Evolutionary conservation across 1,140 invertebrate genomes (phyloP), one percentile per base, ranked within the genome.

Genomic region (Caenorhabditis briggsae): DNA sequence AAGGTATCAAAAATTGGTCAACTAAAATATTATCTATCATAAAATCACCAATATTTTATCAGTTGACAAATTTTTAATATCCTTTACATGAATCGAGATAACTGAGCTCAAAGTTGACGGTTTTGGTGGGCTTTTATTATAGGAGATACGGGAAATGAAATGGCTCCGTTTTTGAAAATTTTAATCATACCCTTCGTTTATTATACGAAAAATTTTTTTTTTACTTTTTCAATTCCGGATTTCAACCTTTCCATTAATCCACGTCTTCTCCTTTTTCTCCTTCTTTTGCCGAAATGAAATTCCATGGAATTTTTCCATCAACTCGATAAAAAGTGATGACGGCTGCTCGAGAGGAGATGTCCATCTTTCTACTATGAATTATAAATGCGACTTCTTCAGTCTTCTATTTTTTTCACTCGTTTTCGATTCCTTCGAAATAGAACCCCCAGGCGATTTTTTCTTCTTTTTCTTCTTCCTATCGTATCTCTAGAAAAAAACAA

Each of bases 241-340:
- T 11, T 65, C 25, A 11, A 65, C n/a, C 20, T 18, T 53, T 48
- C 9, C 9, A 33, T 11, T 46, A 33, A 70, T 46, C 33, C 16
- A 65, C n/a, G 16, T 48, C 64, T 43, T 70, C 59, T 48, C 23
- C 70, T 43, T 78, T 16, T 50, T n/a, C 9, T 23, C 59, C 6
- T 23, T 23, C 14, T 25, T 11, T 61, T 61, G 9, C 59, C 41
- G 9, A 70, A 70, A 70, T 78, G 70, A 78, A 78, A 78, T 53
- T 78, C 70, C 70, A 78, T 78, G 23, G 70, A 78, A 78, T 78
- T 78, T 78, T 78, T 78, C 46, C 70, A 50, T 78, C 70, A 78
- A 53, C 70, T 78, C 46, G 70, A 50, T 78, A 50, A 78, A 78
- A 70, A 78, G 23, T 50, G 70, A 78, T 78, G 70, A 78, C 70